Evolutionary conservation across 2,113 vertebrate species (phyloP).

Genomic region (Oophaga pumilio): DNA sequence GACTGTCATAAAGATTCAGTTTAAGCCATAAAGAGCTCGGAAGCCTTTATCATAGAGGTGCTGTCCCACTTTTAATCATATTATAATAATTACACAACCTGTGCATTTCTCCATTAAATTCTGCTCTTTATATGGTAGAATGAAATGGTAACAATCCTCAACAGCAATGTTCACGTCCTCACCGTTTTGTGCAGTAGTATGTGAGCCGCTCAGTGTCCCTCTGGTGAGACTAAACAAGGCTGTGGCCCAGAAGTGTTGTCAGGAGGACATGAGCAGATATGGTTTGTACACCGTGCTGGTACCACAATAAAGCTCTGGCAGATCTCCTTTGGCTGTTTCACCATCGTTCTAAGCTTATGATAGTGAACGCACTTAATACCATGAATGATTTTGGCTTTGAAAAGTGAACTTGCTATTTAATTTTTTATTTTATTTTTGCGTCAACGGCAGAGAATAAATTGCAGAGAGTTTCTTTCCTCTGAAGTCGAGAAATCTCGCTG

Average conservation of each 20-base stretch:
- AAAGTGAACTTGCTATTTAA: neutral
- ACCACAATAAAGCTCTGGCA: too few relatives aligned
- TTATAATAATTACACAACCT: constrained; percentile 1
- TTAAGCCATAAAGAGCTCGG: constrained; percentile 5
- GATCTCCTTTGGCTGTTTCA: too few relatives aligned
- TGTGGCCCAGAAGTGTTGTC: too few relatives aligned
- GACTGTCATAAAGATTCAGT: constrained; percentile 32
- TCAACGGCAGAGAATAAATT: neutral
- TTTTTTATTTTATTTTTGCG: too few relatives aligned
- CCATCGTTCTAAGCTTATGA: too few relatives aligned
- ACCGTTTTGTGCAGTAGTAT: too few relatives aligned
- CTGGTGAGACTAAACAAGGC: too few relatives aligned
- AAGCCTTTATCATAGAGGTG: constrained; percentile 1
- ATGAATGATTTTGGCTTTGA: too few relatives aligned
- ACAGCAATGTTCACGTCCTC: neutral
- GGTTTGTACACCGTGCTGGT: too few relatives aligned
- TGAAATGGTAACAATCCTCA: neutral
- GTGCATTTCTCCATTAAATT: neutral
- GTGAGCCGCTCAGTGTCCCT: too few relatives aligned
- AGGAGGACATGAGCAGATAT: too few relatives aligned
- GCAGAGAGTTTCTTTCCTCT: neutral
- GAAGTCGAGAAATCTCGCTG: constrained; percentile 61
- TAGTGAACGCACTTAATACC: too few relatives aligned
- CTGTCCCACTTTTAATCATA: constrained; percentile 30
- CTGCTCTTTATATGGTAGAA: neutral